Percentiles rank a stretch among this genome's conserved stretches.
phyloP scores from a whole-genome alignment of 2,797 vertebrate species.

The Rhinella marina region DNA sequence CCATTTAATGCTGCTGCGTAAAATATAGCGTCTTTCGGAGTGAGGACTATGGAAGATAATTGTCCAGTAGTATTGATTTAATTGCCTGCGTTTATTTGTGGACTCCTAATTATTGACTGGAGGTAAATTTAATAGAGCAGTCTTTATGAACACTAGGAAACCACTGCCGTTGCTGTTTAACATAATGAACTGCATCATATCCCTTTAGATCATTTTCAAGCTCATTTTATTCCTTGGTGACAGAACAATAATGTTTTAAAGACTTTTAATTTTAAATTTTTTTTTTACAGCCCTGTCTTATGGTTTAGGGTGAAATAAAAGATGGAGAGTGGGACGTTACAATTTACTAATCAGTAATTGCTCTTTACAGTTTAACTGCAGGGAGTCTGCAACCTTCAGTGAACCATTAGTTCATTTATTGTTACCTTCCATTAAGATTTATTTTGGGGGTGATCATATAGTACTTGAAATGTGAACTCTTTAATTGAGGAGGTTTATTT shows the following conservation, averaged over 20 bases:
- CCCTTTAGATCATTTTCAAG: conserved; percentile 91
- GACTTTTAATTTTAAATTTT: conserved; percentile 88
- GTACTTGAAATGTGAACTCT: conserved; percentile 54
- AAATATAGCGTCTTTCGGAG: conserved; percentile 88
- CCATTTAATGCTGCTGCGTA: conserved; percentile 75
- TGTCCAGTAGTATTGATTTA: conserved; percentile 96
- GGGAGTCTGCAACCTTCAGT: conserved; percentile 61
- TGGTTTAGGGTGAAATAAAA: conserved; percentile 71
- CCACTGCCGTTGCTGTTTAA: conserved; percentile 86
- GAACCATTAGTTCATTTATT: conserved; percentile 61
- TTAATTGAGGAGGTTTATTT: conserved; percentile 61
- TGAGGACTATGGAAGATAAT: conserved; percentile 80
- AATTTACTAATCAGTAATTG: conserved; percentile 73
- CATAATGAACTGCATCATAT: conserved; percentile 90
- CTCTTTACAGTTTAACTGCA: conserved; percentile 60
- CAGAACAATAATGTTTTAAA: conserved; percentile 92
- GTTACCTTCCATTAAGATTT: conserved; percentile 60
- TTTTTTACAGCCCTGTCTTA: conserved; percentile 86
- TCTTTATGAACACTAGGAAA: conserved; percentile 97
- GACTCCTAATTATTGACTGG: conserved; percentile 99
- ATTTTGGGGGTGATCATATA: conserved; percentile 51
- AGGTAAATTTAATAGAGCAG: conserved; percentile 97
- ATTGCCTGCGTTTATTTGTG: conserved; percentile 99
- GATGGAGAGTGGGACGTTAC: conserved; percentile 64
- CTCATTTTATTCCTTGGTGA: conserved; percentile 90